phyloP scores from a whole-genome alignment of 2,888 invertebrate genomes.

The Phaonia tiefii region DNA sequence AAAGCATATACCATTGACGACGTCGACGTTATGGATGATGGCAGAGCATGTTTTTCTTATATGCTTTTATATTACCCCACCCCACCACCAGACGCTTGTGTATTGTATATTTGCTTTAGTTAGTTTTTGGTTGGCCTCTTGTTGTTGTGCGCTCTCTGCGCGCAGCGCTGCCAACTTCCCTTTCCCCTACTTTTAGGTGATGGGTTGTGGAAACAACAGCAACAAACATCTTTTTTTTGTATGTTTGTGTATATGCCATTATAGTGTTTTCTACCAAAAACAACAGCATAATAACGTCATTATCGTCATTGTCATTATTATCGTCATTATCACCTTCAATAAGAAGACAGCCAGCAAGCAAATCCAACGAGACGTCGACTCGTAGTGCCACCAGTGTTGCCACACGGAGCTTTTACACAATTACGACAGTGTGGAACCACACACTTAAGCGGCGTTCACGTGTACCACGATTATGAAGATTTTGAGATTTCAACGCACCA shows the following conservation, averaged over 20 bases:
- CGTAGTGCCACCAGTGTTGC: constrained; percentile 42
- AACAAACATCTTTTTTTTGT: constrained; percentile 36
- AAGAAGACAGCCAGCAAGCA: constrained; percentile 44
- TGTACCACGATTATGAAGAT: too few species aligned
- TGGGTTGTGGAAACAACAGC: constrained; percentile 30
- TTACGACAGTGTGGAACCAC: too few species aligned
- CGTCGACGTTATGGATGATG: constrained; percentile 16
- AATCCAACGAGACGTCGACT: constrained; percentile 31
- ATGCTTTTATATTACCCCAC: background rate
- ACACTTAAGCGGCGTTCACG: too few species aligned
- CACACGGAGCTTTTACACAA: too few species aligned
- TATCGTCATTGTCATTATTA: constrained; percentile 10
- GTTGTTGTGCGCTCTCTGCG: constrained; percentile 58
- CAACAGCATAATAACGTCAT: constrained; percentile 55
- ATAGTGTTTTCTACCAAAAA: constrained; percentile 39
- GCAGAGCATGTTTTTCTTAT: constrained; percentile 41
- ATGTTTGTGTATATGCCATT: constrained; percentile 50
- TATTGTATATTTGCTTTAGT: constrained; percentile 62
- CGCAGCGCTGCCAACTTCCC: constrained; percentile 64
- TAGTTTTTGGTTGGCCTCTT: constrained; percentile 44
- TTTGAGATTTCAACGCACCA: too few species aligned
- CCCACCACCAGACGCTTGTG: constrained; percentile 37
- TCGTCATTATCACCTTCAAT: constrained; percentile 21
- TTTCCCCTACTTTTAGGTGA: constrained; percentile 53
- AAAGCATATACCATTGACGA: background rate